Evolutionary conservation across 2,888 invertebrate species (phyloP).

Genomic region (Eugnorisma glareosa): DNA sequence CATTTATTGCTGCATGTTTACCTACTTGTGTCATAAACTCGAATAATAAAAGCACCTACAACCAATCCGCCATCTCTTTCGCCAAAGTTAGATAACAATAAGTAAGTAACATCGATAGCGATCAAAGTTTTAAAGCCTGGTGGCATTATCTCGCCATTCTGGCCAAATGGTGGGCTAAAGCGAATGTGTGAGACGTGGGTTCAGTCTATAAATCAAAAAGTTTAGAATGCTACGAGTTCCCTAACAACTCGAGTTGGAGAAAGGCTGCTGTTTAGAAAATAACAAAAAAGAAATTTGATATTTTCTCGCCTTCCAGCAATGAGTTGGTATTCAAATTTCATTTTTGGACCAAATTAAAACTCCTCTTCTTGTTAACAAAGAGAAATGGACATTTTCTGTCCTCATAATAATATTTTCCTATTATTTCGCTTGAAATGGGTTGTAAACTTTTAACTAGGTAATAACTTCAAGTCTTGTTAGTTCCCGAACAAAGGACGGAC

Average conservation of each 20-base stretch:
- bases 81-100: slow-evolving; percentile 45
- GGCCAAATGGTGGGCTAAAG: slow-evolving; percentile 75
- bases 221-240: slow-evolving; percentile 76
- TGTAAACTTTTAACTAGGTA: slow-evolving; percentile 32
- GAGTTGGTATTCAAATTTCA: slow-evolving; percentile 56
- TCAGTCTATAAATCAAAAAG: slow-evolving; percentile 78
- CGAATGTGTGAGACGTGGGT: slow-evolving; percentile 73
- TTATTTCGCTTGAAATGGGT: slow-evolving; percentile 30
- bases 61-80: slow-evolving; percentile 16
- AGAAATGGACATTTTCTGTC: slow-evolving; percentile 11
- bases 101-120: slow-evolving; percentile 60
- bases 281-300: slow-evolving; percentile 53
- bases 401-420: slow-evolving; percentile 12
- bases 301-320: slow-evolving; percentile 49
- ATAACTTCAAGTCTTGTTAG: slow-evolving; percentile 27
- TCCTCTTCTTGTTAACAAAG: slow-evolving; percentile 17
- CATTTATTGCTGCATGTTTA: background rate
- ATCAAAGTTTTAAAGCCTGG: slow-evolving; percentile 69
- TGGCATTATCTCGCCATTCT: slow-evolving; percentile 76
- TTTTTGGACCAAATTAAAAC: slow-evolving; percentile 40
- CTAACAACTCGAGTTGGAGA: slow-evolving; percentile 72
- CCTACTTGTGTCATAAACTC: background rate
- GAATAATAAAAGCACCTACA: background rate
- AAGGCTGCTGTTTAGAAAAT: slow-evolving; percentile 74
- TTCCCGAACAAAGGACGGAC: slow-evolving; percentile 41